Evolutionary conservation across 2,888 invertebrate species (phyloP).

Genomic region (Philopedon plagiatum): DNA sequence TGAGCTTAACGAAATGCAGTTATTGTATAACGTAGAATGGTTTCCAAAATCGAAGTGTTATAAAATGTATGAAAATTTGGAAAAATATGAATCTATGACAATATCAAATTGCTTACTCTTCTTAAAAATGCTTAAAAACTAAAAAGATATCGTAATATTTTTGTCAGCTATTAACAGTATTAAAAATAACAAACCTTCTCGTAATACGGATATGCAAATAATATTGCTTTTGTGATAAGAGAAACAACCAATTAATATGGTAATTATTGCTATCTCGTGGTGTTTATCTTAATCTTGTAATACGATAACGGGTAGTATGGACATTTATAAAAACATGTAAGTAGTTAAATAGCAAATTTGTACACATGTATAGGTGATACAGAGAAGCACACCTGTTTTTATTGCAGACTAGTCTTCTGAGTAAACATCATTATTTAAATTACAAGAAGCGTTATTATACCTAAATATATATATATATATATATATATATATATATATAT

Average conservation of each 20-base stretch:
- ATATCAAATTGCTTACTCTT: no score
- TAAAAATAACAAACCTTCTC: neutral
- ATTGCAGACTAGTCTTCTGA: neutral
- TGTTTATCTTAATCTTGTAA: slow-evolving; percentile 23
- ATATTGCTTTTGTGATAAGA: slow-evolving; percentile 15
- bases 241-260: slow-evolving; percentile 28
- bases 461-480: no score
- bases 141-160: neutral
- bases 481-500: no score
- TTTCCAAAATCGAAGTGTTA: no score
- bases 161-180: neutral
- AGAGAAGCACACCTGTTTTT: neutral
- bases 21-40: no score
- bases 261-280: slow-evolving; percentile 14
- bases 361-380: neutral
- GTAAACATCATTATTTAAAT: no score
- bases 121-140: no score
- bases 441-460: no score
- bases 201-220: slow-evolving; percentile 10
- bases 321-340: slow-evolving; percentile 1
- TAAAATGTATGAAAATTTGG: no score
- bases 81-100: no score
- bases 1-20: no score
- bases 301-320: slow-evolving; percentile 1
- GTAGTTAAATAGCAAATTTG: slow-evolving; percentile 3